Base-by-base conservation (phyloP, 2,888 invertebrate species). In the Leptinotarsa haldemani region DNA sequence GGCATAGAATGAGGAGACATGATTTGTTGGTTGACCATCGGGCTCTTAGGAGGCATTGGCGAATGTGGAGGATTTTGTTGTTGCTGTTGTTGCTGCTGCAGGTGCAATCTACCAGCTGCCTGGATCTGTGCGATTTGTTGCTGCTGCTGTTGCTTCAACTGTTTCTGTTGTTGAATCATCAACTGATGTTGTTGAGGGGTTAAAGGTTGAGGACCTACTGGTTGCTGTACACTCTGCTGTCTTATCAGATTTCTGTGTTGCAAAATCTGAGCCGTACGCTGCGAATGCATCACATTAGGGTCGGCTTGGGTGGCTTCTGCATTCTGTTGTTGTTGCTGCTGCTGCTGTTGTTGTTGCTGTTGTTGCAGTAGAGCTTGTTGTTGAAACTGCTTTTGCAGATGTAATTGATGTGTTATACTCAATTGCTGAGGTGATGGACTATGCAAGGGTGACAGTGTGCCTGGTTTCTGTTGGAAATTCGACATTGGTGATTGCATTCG, bases 31-130 rank as follows among this genome's bases (percentile, higher is more conserved):
- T 80, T 84, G 48, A 87, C 80, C 81, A 88, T 81, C 0, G 90
- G 90, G 84, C 90, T 90, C 48, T 89, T 86, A 2, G 89, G 89
- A 16, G 88, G 88, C 89, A 90, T 90, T 2, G 90, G 90, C 13
- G 90, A 90, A 69, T 87, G 89, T 12, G 90, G 89, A 16, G 90
- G 89, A 80, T 80, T 80, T 30, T 74, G 84, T 47, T 81, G 81
- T 67, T 82, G 83, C 50, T 81, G 73, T 40, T 65, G 69, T 9
- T 73, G 73, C 63, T 73, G 81, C 72, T 82, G 80, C 63, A 80
- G 78, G 65, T 82, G 81, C 52, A 82, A 82, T 65, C 82, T 81
- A 61, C 82, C 80, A 61, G 83, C 84, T 77, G 89, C 88, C 77
- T 89, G 90, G 79, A 89, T 88, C 80, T 89, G 87, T 13, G 81